Percentiles rank a stretch among this genome's conserved stretches.
Evolutionary conservation across 2,888 invertebrate genomes (phyloP).

Genomic region (Formica aserva): DNA sequence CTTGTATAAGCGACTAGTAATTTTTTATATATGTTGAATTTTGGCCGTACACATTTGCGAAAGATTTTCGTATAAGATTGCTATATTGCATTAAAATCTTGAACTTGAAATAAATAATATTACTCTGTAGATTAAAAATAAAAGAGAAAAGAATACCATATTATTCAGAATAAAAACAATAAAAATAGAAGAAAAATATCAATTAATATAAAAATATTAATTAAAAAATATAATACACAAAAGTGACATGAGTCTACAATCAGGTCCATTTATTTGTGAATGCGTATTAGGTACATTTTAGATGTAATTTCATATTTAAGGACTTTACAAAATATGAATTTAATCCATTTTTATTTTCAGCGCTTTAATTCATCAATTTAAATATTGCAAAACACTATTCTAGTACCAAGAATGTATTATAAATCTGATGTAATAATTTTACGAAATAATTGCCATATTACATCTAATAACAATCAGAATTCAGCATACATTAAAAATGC

Average conservation of each 20-base stretch:
- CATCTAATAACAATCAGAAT: background rate
- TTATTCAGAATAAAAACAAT: too few relatives aligned
- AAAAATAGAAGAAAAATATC: too few relatives aligned
- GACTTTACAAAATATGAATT: too few relatives aligned
- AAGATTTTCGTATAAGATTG: background rate
- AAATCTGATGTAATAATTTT: background rate
- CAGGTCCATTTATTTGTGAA: background rate
- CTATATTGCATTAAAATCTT: background rate
- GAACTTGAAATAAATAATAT: background rate
- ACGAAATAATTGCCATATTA: background rate
- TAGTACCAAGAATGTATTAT: background rate
- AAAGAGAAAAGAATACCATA: background rate
- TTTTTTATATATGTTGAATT: constrained; percentile 23
- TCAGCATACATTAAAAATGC: constrained; percentile 1
- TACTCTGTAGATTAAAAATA: background rate
- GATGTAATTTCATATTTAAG: background rate
- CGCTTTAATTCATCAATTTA: background rate
- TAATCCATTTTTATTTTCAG: background rate
- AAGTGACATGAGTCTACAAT: too few relatives aligned
- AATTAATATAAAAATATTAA: too few relatives aligned
- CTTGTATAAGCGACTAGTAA: background rate
- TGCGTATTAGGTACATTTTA: background rate
- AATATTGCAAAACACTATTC: background rate
- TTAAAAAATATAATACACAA: too few relatives aligned
- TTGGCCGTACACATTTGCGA: background rate